These are phyloP conservation scores for Campylomormyrus tamandua DNA, from an alignment of 2,113 vertebrate species.

Conservation along the genomic window DNA sequence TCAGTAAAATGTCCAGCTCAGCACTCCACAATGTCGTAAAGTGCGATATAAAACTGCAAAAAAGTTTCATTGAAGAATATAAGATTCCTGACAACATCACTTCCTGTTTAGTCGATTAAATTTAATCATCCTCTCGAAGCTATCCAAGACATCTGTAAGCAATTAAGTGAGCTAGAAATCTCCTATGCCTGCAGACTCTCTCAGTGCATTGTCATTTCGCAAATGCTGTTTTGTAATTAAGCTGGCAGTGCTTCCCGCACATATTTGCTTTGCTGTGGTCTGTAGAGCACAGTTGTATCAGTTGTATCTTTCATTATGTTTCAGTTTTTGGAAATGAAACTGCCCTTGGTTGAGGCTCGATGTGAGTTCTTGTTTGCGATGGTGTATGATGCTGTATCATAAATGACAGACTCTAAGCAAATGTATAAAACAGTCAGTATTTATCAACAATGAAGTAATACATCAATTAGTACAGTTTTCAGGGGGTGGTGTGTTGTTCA, in stretches of 20 bases:
- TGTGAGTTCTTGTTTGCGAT: background rate
- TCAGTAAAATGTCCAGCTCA: background rate
- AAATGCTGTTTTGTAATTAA: background rate
- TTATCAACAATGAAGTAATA: background rate
- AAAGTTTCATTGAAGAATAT: background rate
- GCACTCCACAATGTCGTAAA: background rate
- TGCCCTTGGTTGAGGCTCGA: background rate
- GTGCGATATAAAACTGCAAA: background rate
- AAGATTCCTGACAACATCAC: background rate
- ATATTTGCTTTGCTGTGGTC: background rate
- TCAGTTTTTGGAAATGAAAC: background rate
- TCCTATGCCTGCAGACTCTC: background rate
- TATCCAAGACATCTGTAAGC: constrained; percentile 2
- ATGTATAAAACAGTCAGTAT: background rate
- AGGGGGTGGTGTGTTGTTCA: background rate
- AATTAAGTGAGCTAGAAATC: background rate
- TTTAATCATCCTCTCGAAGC: background rate
- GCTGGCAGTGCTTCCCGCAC: background rate
- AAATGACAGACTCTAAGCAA: background rate
- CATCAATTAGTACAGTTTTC: background rate
- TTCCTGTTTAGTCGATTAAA: constrained; percentile 2
- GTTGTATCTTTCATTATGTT: background rate
- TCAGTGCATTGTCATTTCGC: background rate
- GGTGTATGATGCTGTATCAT: background rate
- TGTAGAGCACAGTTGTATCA: background rate